Evolutionary conservation across 1,140 invertebrate species (phyloP).

Genomic region (Tetragnatha versicolor): DNA sequence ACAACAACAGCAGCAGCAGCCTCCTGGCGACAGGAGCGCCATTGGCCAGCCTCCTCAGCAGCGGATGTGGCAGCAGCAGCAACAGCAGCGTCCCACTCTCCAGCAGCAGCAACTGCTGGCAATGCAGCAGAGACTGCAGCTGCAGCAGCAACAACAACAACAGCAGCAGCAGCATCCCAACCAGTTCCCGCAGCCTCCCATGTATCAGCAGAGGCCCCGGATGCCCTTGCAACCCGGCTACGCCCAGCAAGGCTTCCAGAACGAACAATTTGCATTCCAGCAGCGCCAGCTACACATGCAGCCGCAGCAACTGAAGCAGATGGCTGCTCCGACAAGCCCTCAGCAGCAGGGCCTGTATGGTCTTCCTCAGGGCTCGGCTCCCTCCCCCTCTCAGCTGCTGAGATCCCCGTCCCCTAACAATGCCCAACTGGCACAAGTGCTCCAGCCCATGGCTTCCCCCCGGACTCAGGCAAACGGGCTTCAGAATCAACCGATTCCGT

Average conservation of each 20-base stretch:
- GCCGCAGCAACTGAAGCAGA: slow-evolving; percentile 54
- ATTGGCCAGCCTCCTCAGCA: background rate
- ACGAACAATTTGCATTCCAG: slow-evolving; percentile 41
- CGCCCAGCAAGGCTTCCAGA: slow-evolving; percentile 47
- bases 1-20: slow-evolving; percentile 47
- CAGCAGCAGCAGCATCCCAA: slow-evolving; percentile 47
- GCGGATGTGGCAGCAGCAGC: background rate
- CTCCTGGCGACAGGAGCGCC: background rate
- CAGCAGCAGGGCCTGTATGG: slow-evolving; percentile 57
- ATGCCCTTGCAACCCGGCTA: slow-evolving; percentile 29
- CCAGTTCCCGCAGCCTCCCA: slow-evolving; percentile 56
- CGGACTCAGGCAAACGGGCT: slow-evolving; percentile 68
- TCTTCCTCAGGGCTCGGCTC: slow-evolving; percentile 41
- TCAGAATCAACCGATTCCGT: slow-evolving; percentile 66
- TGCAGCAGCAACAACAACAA: slow-evolving; percentile 68
- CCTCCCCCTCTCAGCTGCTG: slow-evolving; percentile 72
- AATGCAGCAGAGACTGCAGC: slow-evolving; percentile 67
- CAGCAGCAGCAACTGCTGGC: slow-evolving; percentile 43
- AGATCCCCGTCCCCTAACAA: slow-evolving; percentile 77
- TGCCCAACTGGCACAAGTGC: slow-evolving; percentile 48
- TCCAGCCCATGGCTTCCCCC: slow-evolving; percentile 78
- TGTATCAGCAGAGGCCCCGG: slow-evolving; percentile 53
- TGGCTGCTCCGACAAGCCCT: slow-evolving; percentile 43
- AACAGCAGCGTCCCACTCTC: slow-evolving; percentile 57
- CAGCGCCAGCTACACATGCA: slow-evolving; percentile 50